Evolutionary conservation across 1,140 invertebrate species (phyloP), one percentile per base, ranked within the genome.

Genomic region (Agraylea sexmaculata): DNA sequence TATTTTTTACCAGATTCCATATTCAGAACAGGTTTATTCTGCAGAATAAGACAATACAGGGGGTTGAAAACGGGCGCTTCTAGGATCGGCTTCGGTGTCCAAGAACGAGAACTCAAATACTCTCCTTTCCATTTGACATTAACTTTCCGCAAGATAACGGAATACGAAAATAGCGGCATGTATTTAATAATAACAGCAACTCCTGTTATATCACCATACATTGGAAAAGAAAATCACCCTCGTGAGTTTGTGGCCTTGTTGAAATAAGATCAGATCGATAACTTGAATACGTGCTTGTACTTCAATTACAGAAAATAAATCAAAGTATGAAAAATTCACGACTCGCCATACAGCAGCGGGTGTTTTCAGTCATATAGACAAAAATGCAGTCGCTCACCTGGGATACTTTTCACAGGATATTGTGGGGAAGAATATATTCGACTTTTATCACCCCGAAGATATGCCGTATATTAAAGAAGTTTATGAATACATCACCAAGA

Each of bases 351-450:
- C 75, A 2, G 72, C 83, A 0, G 69, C 70, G 8, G 85, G 84
- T 42, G 71, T 73, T 20, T 66, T 90, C 21, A 78, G 76, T 23
- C 75, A 87, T 53, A 75, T 89, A 5, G 85, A 88, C 55, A 62
- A 70, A 8, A 81, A 82, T 28, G 77, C 82, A 8, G 80, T 90
- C 0, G 76, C 78, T 11, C 82, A 85, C 50, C 68, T 92, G 41
- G 90, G 90, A 0, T 90, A 86, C 58, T 57, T 91, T 35, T 89
- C 90, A 0, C 88, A 93, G 57, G 88, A 93, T 53, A 73, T 93
- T 49, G 66, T 84, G 16, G 80, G 83, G 1, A 76, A 75, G 46
- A 84, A 83, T 20, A 73, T 90, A 6, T 78, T 93, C 54, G 78
- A 86, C 49, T 81, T 88, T 51, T 93, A 89, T 56, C 87, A 92